A percentile compares a stretch with the other conserved stretches of the same genome.
Evolutionary conservation across 2,113 vertebrate species (phyloP).

Genomic region (Callaeas wilsoni): DNA sequence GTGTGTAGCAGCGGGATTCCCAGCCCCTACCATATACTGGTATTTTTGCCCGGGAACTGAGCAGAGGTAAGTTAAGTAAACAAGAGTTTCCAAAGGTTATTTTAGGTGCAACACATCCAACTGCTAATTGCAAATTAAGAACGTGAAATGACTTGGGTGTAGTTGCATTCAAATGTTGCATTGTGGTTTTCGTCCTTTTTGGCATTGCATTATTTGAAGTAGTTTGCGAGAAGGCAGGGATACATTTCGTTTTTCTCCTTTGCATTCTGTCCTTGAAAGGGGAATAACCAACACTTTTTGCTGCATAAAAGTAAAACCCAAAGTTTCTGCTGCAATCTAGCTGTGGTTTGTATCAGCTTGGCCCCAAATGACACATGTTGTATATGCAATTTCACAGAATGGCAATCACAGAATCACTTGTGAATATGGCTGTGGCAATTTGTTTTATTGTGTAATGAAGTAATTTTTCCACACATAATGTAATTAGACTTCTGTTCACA

Average conservation of each 20-base stretch:
- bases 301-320: conserved; percentile 20
- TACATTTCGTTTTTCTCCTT: not conserved
- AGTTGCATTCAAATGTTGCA: not conserved
- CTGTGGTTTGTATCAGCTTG: not conserved
- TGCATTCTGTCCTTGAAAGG: not conserved
- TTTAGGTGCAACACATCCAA: not conserved
- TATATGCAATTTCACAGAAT: conserved; percentile 28
- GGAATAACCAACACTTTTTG: conserved; percentile 33
- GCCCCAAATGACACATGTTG: not conserved
- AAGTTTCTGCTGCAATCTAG: not conserved
- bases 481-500: conserved; percentile 68
- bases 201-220: not conserved
- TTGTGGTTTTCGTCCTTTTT: not conserved
- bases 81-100: not conserved
- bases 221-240: not conserved
- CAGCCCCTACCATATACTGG: conserved; percentile 91
- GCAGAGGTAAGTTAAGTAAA: conserved; percentile 77
- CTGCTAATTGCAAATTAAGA: not conserved
- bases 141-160: not conserved
- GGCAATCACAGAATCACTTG: conserved; percentile 51
- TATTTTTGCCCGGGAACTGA: conserved; percentile 87
- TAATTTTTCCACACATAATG: conserved; percentile 62
- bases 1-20: conserved; percentile 89
- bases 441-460: conserved; percentile 59
- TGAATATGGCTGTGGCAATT: conserved; percentile 56